phyloP scores from a whole-genome alignment of 2,888 invertebrate species.

The Mechanitis messenoides region DNA sequence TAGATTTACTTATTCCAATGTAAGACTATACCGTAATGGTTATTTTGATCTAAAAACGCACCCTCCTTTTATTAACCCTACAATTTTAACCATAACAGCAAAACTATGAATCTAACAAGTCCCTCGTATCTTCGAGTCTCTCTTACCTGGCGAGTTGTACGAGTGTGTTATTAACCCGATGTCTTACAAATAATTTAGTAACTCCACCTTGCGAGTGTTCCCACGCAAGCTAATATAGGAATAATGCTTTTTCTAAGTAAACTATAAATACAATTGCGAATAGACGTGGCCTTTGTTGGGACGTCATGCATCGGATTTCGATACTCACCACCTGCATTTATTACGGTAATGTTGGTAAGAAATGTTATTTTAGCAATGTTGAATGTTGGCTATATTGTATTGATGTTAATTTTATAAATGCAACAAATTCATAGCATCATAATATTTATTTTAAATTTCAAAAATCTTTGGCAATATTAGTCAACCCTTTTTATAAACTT shows the following conservation, averaged over 20 bases:
- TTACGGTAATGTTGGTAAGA: slow-evolving; percentile 12
- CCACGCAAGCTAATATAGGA: slow-evolving; percentile 36
- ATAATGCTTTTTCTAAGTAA: slow-evolving; percentile 17
- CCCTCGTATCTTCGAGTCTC: too few relatives aligned
- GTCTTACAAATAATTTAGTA: slow-evolving; percentile 8
- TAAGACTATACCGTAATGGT: slow-evolving; percentile 1
- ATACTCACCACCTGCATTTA: slow-evolving; percentile 31
- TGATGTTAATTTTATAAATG: too few relatives aligned
- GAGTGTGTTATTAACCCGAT: neutral
- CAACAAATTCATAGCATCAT: too few relatives aligned
- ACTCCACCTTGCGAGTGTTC: slow-evolving; percentile 48
- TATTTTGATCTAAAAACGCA: slow-evolving; percentile 2
- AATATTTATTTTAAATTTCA: too few relatives aligned
- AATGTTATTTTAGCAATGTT: neutral
- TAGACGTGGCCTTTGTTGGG: slow-evolving; percentile 29
- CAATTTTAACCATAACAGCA: neutral
- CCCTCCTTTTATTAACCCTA: neutral
- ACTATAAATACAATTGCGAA: slow-evolving; percentile 30
- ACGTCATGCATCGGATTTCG: slow-evolving; percentile 32
- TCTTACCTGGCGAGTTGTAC: neutral
- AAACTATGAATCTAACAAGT: too few relatives aligned
- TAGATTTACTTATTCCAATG: slow-evolving; percentile 4
- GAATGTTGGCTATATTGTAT: too few relatives aligned
- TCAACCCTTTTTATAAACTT: too few relatives aligned
- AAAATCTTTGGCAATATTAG: too few relatives aligned